phyloP scores from a whole-genome alignment of 2,888 invertebrate species.

The Chymomyza fuscimana region DNA sequence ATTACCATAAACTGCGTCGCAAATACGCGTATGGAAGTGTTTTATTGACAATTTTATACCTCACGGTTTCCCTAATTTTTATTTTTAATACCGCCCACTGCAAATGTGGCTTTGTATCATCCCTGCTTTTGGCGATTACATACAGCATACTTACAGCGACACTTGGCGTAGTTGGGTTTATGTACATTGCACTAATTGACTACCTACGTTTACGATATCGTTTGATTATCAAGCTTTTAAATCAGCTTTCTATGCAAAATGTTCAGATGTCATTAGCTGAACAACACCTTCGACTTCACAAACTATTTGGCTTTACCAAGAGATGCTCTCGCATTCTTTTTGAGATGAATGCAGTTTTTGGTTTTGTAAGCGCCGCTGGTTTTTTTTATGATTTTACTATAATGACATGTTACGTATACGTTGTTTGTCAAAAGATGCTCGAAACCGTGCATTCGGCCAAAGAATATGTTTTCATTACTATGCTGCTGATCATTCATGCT shows the following conservation, averaged over 20 bases:
- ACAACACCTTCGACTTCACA: constrained; percentile 26
- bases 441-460: constrained; percentile 34
- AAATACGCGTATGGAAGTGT: constrained; percentile 59
- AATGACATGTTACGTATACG: constrained; percentile 66
- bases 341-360: constrained; percentile 63
- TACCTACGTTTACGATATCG: constrained; percentile 72
- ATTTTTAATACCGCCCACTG: constrained; percentile 63
- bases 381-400: constrained; percentile 74
- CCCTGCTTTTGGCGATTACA: constrained; percentile 54
- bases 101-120: constrained; percentile 59
- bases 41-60: constrained; percentile 32
- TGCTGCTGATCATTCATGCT: constrained; percentile 61
- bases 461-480: constrained; percentile 57
- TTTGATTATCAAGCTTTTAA: constrained; percentile 57
- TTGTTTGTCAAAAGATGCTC: constrained; percentile 69
- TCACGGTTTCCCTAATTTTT: constrained; percentile 47
- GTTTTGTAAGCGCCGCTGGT: constrained; percentile 43
- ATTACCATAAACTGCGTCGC: constrained; percentile 61
- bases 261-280: background rate
- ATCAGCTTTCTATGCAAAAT: constrained; percentile 27
- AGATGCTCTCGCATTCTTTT: constrained; percentile 58
- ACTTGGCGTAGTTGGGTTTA: constrained; percentile 53
- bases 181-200: constrained; percentile 70
- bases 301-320: constrained; percentile 47
- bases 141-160: constrained; percentile 62